Base-by-base conservation (phyloP, 2,113 vertebrate species). In the Australoheros scitulus region DNA sequence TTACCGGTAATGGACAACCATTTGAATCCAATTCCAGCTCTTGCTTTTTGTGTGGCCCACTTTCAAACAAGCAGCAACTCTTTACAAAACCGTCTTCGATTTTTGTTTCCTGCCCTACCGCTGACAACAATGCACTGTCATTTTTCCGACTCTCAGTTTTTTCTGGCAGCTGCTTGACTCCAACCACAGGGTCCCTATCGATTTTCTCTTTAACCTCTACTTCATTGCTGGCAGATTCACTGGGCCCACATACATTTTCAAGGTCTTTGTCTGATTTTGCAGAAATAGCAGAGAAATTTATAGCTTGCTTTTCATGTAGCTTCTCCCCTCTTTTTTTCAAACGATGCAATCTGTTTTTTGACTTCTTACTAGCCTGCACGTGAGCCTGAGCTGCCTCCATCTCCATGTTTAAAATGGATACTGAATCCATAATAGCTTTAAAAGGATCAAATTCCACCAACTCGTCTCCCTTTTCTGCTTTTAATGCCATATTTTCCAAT, bases 361-460 rank as follows among this genome's bases (percentile, higher is more conserved):
- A 91, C 89, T 84, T 94, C 57, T 88, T 88, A 36, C 88, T 93
- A 6, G 94, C 94, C 7, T 93, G 93, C 55, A 94, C 87, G 1
- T 95, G 93, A 56, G 92, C 92, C 56, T 93, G 93, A 58, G 94
- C 92, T 1, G 92, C 94, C 79, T 95, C 93, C 95, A 96, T 96
- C 86, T 96, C 95, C 93, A 93, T 90, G 84, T 96, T 96, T 74
- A 96, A 90, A 76, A 94, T 56, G 0, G 95, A 94, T 0, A 96
- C 96, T 0, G 94, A 95, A 77, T 96, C 94, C 94, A 96, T 93
- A 79, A 96, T 95, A 24, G 95, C 95, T 82, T 94, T 95, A 76
- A 95, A 95, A 11, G 95, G 95, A 82, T 96, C 95, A 0, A 65
- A 90, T 1, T 24, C 74, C 74, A 38, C 59, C 6, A 58, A 26